Base-by-base conservation (phyloP, 2,113 vertebrate genomes). In the Pagrus major region DNA sequence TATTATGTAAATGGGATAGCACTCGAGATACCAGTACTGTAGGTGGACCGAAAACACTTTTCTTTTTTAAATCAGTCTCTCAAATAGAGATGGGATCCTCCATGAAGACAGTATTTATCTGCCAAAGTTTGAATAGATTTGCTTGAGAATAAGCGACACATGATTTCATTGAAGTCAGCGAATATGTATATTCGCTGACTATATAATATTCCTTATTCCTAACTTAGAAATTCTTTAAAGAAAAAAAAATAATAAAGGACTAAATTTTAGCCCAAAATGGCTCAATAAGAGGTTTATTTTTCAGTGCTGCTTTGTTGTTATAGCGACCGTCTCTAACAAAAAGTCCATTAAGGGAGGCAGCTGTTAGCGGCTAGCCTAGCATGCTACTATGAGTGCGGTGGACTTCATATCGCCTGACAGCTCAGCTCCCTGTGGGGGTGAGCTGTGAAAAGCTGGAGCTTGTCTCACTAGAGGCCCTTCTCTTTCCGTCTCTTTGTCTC, bases 371-470 rank as follows among this genome's bases (percentile, higher is more conserved):
- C 67, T 92, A 81, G 78, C 64, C 64, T 66, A 86, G 69, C 70
- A 76, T 78, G 77, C 67, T 74, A 27, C 74, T 76, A n/a, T 73
- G 10, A 69, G 78, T 69, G 49, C 70, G 63, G 51, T 21, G 46
- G 78, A 81, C 68, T 78, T 83, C 72, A 76, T 81, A 81, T 86
- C 31, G 66, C 46, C 75, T 83, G 81, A 85, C 88, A 88, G 76
- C 73, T 80, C 25, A 3, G 74, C 63, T 76, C 84, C 81, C 70
- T 49, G 55, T 80, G 83, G 76, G 72, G 71, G 44, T 44, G 86
- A 86, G 70, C 77, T 60, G 72, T 75, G 87, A 87, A 88, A 83
- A 80, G 80, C 80, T 79, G 86, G 70, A 86, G 80, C 87, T 80
- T 67, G 46, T 80, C 79, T 90, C 85, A 79, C 82, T 56, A 47